Evolutionary conservation across 2,888 invertebrate species (phyloP).

Genomic region (Carabus problematicus): DNA sequence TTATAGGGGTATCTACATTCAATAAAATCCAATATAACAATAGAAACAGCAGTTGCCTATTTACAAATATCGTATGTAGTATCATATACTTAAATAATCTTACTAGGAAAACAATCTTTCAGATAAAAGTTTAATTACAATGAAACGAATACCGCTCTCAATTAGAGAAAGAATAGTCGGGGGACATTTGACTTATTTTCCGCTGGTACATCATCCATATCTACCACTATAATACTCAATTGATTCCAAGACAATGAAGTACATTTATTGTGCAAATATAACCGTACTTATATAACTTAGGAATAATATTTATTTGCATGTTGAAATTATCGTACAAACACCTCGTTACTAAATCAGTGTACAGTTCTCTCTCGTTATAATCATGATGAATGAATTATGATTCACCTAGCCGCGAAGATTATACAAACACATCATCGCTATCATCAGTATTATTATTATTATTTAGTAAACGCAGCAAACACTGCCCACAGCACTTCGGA

Average conservation of each 20-base stretch:
- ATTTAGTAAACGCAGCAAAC: constrained; percentile 83
- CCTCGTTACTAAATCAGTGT: constrained; percentile 3
- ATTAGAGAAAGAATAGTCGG: constrained; percentile 28
- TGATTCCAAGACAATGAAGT: constrained; percentile 40
- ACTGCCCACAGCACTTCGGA: constrained; percentile 99
- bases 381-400: constrained; percentile 10
- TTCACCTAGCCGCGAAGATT: constrained; percentile 14
- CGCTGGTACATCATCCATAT: constrained; percentile 31
- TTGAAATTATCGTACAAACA: not conserved
- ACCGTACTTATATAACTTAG: constrained; percentile 37
- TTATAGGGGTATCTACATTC: constrained; percentile 33
- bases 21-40: constrained; percentile 37
- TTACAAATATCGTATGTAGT: constrained; percentile 22
- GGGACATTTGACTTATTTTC: constrained; percentile 22
- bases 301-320: constrained; percentile 36
- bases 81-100: not conserved
- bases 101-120: not conserved
- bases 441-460: constrained; percentile 4
- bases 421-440: constrained; percentile 1
- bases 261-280: constrained; percentile 42
- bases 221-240: constrained; percentile 40
- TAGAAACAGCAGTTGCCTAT: constrained; percentile 37
- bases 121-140: not conserved
- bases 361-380: constrained; percentile 22
- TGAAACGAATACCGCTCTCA: constrained; percentile 15